phyloP scores from a whole-genome alignment of 2,888 invertebrate genomes.

The Sepioteuthis lessoniana region DNA sequence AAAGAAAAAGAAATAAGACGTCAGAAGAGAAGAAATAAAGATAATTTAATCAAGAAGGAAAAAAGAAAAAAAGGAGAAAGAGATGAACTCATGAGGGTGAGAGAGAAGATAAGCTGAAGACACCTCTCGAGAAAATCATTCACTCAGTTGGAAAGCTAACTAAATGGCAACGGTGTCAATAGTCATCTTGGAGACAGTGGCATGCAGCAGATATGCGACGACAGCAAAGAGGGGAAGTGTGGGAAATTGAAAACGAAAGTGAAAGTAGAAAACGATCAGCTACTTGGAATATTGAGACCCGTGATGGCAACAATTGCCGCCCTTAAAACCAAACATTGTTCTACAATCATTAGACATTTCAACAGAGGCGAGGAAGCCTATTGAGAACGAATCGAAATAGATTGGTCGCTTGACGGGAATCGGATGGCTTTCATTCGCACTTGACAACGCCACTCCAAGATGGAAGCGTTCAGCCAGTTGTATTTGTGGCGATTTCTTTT shows the following conservation, averaged over 20 bases:
- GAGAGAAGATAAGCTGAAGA: background rate
- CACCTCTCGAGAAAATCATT: background rate
- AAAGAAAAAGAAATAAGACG: no score
- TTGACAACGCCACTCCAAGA: background rate
- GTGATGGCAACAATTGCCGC: background rate
- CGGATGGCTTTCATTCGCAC: background rate
- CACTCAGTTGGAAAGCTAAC: background rate
- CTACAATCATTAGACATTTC: background rate
- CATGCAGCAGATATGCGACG: background rate
- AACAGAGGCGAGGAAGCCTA: background rate
- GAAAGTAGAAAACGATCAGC: background rate
- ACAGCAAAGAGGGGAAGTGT: background rate
- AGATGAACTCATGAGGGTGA: no score
- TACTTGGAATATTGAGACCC: background rate
- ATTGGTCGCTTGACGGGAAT: constrained; percentile 6
- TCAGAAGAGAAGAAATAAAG: no score
- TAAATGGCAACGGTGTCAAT: background rate
- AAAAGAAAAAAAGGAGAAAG: no score
- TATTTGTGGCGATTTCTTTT: background rate
- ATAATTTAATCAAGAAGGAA: no score
- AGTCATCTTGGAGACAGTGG: background rate
- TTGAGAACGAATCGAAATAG: background rate
- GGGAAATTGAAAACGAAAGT: background rate
- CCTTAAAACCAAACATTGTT: constrained; percentile 11
- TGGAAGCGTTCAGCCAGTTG: background rate